phyloP scores from a whole-genome alignment of 2,113 vertebrate species.

The Mesoclemmys tuberculata region DNA sequence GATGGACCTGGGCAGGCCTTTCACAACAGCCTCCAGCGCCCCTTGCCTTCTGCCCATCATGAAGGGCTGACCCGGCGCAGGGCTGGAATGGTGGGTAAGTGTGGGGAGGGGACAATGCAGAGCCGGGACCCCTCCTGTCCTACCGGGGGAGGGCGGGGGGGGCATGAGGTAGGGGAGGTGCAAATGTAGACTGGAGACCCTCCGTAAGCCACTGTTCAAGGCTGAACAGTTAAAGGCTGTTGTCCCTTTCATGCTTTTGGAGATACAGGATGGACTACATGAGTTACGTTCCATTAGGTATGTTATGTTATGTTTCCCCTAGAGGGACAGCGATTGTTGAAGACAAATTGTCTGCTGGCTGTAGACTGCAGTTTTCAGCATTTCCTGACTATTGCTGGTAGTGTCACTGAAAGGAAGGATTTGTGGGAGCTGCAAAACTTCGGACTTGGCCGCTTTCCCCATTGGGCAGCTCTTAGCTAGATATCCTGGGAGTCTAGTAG shows the following conservation, averaged over 20 bases:
- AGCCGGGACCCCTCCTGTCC: no score
- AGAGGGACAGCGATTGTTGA: neutral
- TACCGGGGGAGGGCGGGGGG: no score
- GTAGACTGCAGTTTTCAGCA: neutral
- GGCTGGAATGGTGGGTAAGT: no score
- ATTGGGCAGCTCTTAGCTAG: neutral
- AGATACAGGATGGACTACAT: neutral
- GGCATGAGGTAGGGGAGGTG: no score
- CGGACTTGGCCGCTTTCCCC: neutral
- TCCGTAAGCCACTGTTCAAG: neutral
- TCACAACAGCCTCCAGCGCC: no score
- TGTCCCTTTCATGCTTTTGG: neutral
- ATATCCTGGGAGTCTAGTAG: slow-evolving; percentile 9
- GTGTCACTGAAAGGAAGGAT: neutral
- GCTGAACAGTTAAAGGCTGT: no score
- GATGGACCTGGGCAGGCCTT: neutral
- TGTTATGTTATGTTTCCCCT: neutral
- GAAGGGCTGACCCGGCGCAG: no score
- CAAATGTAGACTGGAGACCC: no score
- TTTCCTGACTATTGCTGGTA: neutral
- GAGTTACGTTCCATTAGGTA: neutral
- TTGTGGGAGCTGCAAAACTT: neutral
- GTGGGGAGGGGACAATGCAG: no score
- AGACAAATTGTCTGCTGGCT: neutral
- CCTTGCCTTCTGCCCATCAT: no score